Evolutionary conservation across 2,797 vertebrate genomes (phyloP), one percentile per base, ranked within the genome.

Genomic region (Cyclura pinguis): DNA sequence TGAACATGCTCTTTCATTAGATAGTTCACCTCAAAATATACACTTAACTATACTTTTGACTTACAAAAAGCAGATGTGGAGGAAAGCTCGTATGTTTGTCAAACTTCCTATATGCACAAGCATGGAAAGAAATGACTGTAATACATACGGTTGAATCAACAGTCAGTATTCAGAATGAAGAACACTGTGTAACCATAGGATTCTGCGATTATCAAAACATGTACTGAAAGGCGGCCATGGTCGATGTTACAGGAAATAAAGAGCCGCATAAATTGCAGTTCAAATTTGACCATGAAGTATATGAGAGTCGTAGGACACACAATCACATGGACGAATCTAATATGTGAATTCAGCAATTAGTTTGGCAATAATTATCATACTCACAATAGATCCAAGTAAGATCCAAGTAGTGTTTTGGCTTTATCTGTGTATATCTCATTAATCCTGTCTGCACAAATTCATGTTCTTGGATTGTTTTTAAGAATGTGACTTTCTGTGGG

Each of bases 351-450:
- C 9, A 86, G n/a, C 14, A 52, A 52, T 59, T 29, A 82, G 42
- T 55, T 47, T 86, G 78, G 84, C 77, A 90, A 35, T 42, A 76
- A 52, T 52, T 81, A 76, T 18, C 69, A 64, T n/a, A 69, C 7
- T 38, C 67, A 73, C 35, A 47, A 9, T 10, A 89, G 55, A 67
- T 76, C 52, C 69, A 52, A 72, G 55, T 29, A 62, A 24, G 47
- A 50, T 74, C 57, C 52, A 81, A 86, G 55, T 64, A 82, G 57
- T 57, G 27, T 52, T 85, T 72, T 27, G 7, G 64, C 64, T 13
- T 74, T 52, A 82, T 64, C 42, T 67, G 59, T 81, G 55, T 50
- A 22, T 86, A 16, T 22, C 55, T 29, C 50, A 50, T 38, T 73
- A 50, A 50, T 10, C 57, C 47, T 62, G 67, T 74, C 80, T 73